phyloP scores from a whole-genome alignment of 2,888 invertebrate genomes.

The Gortyna flavago region DNA sequence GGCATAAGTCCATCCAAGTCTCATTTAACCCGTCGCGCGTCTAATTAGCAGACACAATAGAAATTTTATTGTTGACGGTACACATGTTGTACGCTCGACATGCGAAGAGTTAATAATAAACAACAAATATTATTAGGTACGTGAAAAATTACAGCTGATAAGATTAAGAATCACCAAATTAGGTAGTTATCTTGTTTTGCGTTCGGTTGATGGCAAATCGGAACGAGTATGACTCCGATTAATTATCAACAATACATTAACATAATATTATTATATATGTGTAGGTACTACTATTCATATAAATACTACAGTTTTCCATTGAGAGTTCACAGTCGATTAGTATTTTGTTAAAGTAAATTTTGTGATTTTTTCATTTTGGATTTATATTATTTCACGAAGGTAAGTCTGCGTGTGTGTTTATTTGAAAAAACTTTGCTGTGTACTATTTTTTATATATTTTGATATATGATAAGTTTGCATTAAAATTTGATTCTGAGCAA shows the following conservation, averaged over 20 bases:
- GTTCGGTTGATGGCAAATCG: no score
- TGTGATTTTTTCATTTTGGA: background rate
- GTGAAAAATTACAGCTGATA: conserved; percentile 44
- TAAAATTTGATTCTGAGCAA: background rate
- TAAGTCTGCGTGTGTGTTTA: conserved; percentile 8
- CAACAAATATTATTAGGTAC: conserved; percentile 20
- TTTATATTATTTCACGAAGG: conserved; percentile 13
- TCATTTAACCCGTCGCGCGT: no score
- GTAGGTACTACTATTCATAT: conserved; percentile 19
- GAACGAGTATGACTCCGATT: conserved; percentile 20
- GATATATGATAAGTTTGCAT: background rate
- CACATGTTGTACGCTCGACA: no score
- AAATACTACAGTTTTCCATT: conserved; percentile 27
- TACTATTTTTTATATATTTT: no score
- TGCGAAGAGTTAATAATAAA: no score
- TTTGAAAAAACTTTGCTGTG: background rate
- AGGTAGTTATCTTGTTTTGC: conserved; percentile 35
- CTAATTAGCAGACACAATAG: no score
- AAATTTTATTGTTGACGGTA: no score
- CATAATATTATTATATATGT: conserved; percentile 5
- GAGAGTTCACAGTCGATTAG: conserved; percentile 13
- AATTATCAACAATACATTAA: conserved; percentile 40
- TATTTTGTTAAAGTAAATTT: conserved; percentile 15
- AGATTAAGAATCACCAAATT: conserved; percentile 35
- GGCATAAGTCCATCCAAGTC: background rate